Percentiles rank a stretch among this genome's conserved stretches.
Evolutionary conservation across 2,888 invertebrate species (phyloP).

Genomic region (Hesperia comma): DNA sequence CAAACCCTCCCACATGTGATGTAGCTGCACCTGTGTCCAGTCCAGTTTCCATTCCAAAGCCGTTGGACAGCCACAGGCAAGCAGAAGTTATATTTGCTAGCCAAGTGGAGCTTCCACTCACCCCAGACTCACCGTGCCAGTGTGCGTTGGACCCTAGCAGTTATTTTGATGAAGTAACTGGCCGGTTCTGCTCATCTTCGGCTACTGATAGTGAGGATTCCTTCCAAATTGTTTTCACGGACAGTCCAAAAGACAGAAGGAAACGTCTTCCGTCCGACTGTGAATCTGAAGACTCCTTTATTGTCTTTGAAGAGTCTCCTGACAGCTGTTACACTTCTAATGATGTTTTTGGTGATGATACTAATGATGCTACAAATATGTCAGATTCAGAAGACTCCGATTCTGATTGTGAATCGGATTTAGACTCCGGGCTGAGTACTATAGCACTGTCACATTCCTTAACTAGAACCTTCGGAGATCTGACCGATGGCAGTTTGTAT

Average conservation of each 20-base stretch:
- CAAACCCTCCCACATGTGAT: not conserved
- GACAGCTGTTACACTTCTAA: conserved; percentile 71
- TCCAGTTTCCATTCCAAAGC: conserved; percentile 38
- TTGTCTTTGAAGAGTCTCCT: conserved; percentile 76
- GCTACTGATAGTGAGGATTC: conserved; percentile 70
- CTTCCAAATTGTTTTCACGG: conserved; percentile 76
- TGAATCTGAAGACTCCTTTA: conserved; percentile 85
- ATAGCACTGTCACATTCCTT: conserved; percentile 52
- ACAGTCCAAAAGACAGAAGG: conserved; percentile 52
- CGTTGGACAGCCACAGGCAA: conserved; percentile 44
- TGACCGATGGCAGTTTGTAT: conserved; percentile 71
- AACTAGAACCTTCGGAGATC: conserved; percentile 67
- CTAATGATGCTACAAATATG: conserved; percentile 44
- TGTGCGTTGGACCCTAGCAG: conserved; percentile 23
- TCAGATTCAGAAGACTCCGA: conserved; percentile 41
- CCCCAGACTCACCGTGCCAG: conserved; percentile 13
- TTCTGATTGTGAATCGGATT: conserved; percentile 44
- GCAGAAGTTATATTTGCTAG: conserved; percentile 54
- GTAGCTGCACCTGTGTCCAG: conserved; percentile 14
- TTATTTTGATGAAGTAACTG: conserved; percentile 68
- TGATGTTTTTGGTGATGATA: conserved; percentile 67
- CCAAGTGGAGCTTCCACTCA: conserved; percentile 49
- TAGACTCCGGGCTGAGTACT: conserved; percentile 41
- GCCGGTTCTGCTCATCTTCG: conserved; percentile 63
- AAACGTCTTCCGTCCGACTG: conserved; percentile 71